Evolutionary conservation across 2,797 vertebrate species (phyloP).

Genomic region (Catostomus latipinnis): DNA sequence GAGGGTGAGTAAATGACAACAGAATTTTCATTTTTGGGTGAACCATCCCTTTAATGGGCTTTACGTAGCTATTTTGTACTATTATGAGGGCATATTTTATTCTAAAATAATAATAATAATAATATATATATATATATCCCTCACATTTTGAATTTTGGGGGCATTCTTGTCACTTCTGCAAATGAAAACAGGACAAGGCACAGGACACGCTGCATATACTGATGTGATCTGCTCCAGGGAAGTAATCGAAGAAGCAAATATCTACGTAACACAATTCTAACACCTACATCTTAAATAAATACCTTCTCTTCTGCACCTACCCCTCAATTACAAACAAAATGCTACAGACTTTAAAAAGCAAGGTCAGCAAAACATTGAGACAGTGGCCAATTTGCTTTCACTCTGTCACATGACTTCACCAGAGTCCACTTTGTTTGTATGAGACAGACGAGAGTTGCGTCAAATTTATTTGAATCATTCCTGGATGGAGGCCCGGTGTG

Average conservation of each 20-base stretch:
- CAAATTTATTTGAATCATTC: slow-evolving; percentile 8
- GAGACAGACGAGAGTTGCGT: slow-evolving; percentile 13
- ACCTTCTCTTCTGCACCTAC: not conserved
- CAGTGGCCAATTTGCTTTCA: not conserved
- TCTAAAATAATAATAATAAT: no score
- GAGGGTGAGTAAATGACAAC: no score
- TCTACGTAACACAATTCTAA: slow-evolving; percentile 20
- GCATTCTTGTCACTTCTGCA: not conserved
- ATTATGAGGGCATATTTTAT: no score
- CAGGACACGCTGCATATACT: not conserved
- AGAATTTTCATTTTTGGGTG: no score
- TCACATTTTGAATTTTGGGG: no score
- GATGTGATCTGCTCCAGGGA: not conserved
- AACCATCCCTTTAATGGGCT: no score
- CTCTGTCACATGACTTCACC: slow-evolving; percentile 53
- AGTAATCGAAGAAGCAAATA: slow-evolving; percentile 11
- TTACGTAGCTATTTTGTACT: no score
- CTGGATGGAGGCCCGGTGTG: not conserved
- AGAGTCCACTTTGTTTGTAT: slow-evolving; percentile 33
- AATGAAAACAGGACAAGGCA: not conserved
- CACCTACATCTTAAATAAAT: slow-evolving; percentile 18
- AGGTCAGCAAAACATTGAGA: slow-evolving; percentile 29
- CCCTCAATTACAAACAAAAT: not conserved
- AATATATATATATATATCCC: no score
- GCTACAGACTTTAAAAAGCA: slow-evolving; percentile 14